phyloP scores from a whole-genome alignment of 1,140 invertebrate species.

The Parapsyche elsis region DNA sequence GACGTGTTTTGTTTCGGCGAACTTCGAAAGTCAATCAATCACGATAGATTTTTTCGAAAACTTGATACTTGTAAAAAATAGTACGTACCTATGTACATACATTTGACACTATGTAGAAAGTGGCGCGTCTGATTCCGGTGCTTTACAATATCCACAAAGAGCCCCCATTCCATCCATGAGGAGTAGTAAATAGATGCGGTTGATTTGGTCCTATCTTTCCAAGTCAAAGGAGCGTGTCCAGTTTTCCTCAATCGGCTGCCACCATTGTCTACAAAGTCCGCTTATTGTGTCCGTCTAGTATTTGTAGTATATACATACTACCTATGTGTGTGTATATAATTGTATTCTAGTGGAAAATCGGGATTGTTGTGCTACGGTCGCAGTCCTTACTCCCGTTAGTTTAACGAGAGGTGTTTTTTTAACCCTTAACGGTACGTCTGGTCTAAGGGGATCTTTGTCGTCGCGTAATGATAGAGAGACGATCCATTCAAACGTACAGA shows the following conservation, averaged over 20 bases:
- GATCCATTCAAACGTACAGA: no score
- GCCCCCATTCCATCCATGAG: no score
- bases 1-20: constrained; percentile 16
- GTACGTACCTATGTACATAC: no score
- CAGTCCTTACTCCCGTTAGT: not conserved
- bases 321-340: not conserved
- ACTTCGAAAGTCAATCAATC: constrained; percentile 16
- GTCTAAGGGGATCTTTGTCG: not conserved
- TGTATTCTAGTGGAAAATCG: not conserved
- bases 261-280: constrained; percentile 15
- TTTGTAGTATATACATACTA: no score
- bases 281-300: not conserved
- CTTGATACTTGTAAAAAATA: no score
- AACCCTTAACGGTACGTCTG: not conserved
- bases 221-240: constrained; percentile 9
- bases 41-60: not conserved
- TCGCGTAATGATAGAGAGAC: no score
- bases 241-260: not conserved
- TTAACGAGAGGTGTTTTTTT: not conserved
- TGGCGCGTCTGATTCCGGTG: no score
- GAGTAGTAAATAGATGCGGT: not conserved
- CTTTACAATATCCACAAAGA: no score
- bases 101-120: no score
- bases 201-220: constrained; percentile 5
- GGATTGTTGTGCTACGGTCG: not conserved